These are phyloP conservation scores for Hyposmocoma kahamanoa DNA, from an alignment of 1,140 invertebrate genomes.

Conservation along the genomic window DNA sequence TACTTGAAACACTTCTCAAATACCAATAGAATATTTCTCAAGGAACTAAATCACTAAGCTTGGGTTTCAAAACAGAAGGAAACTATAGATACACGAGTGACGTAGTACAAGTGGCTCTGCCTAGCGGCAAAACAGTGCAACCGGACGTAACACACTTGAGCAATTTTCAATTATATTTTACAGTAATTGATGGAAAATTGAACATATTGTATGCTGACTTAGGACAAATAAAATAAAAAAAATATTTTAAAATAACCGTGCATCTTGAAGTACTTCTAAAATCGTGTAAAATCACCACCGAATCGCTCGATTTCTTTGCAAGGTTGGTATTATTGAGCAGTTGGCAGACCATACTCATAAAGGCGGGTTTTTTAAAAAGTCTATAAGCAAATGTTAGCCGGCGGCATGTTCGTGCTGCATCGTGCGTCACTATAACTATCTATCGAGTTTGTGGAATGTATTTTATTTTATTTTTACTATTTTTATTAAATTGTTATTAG, in stretches of 20 bases:
- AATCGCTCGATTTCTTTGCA: not conserved
- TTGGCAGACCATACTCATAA: constrained; percentile 8
- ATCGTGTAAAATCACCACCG: not conserved
- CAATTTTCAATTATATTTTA: constrained; percentile 22
- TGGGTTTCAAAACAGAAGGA: constrained; percentile 74
- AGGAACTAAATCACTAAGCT: constrained; percentile 68
- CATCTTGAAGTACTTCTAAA: not conserved
- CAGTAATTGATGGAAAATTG: not conserved
- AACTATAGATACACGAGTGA: constrained; percentile 72
- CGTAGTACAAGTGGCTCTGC: constrained; percentile 58
- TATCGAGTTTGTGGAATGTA: no score
- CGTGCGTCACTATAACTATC: no score
- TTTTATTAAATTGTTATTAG: no score
- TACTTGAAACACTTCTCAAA: constrained; percentile 48
- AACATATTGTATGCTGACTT: not conserved
- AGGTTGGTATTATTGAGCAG: constrained; percentile 15
- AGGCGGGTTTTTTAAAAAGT: constrained; percentile 18
- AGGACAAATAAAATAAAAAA: not conserved
- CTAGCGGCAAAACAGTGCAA: constrained; percentile 43
- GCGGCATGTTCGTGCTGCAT: no score
- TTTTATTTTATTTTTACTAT: no score
- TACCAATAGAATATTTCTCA: constrained; percentile 45
- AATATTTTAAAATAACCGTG: not conserved
- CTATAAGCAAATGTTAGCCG: no score
- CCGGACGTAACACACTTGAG: constrained; percentile 45